phyloP scores from a whole-genome alignment of 53 echinoderm and acorn worm genomes.

The Echinometra lucunter region DNA sequence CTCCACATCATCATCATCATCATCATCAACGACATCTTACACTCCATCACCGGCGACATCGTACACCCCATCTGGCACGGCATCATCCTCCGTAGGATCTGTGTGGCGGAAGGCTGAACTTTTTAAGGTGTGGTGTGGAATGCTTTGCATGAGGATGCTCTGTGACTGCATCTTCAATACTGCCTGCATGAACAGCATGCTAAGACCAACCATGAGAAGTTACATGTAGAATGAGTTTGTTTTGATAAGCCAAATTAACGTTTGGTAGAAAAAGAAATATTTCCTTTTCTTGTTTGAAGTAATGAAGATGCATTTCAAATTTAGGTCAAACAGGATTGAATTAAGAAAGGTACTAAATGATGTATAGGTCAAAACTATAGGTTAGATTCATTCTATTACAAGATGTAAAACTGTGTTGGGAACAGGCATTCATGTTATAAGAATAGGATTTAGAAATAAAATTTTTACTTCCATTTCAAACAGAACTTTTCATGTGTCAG shows the following conservation, averaged over 20 bases:
- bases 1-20: conserved; percentile 11
- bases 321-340: too few relatives aligned
- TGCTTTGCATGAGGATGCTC: conserved; percentile 33
- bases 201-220: neutral
- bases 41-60: conserved; percentile 43
- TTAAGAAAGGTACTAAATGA: too few relatives aligned
- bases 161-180: neutral
- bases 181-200: conserved; percentile 34
- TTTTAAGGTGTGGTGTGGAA: conserved; percentile 66
- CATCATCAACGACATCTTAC: conserved; percentile 52
- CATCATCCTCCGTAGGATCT: conserved; percentile 45
- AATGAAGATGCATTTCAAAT: too few relatives aligned
- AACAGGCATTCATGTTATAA: neutral
- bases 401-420: neutral
- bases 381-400: too few relatives aligned
- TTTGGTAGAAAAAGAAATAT: neutral
- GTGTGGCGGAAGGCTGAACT: conserved; percentile 64
- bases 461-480: too few relatives aligned
- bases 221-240: conserved; percentile 2
- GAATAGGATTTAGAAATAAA: neutral
- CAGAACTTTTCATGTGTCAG: too few relatives aligned
- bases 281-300: too few relatives aligned
- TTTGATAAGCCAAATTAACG: neutral
- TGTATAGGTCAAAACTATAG: too few relatives aligned
- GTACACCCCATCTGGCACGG: conserved; percentile 52